phyloP scores from a whole-genome alignment of 2,888 invertebrate species.

The Frankliniella intonsa region DNA sequence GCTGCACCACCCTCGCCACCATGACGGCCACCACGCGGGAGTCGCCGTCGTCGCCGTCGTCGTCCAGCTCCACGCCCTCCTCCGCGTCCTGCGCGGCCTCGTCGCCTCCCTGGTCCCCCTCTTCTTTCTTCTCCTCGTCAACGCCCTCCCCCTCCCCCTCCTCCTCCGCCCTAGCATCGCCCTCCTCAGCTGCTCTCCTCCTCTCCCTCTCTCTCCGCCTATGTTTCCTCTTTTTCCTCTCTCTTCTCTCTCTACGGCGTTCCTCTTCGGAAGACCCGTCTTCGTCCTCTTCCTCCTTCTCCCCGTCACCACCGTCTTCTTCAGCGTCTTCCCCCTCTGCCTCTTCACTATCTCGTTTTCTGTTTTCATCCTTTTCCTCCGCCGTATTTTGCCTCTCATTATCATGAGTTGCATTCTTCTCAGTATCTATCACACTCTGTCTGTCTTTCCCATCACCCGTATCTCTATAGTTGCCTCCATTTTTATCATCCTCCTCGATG shows the following conservation, averaged over 20 bases:
- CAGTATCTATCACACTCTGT: too few relatives aligned
- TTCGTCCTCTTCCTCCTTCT: background rate
- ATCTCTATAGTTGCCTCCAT: too few relatives aligned
- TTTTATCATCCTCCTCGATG: too few relatives aligned
- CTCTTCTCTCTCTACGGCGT: background rate
- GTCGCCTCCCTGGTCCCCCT: background rate
- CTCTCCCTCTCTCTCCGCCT: background rate
- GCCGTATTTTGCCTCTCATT: too few relatives aligned
- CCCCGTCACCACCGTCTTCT: background rate
- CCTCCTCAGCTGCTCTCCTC: background rate
- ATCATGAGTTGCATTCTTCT: too few relatives aligned
- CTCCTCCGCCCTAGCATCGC: background rate
- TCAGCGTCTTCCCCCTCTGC: background rate
- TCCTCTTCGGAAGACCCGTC: background rate
- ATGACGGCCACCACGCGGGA: constrained; percentile 2
- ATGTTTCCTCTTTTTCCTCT: background rate
- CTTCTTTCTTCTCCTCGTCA: background rate
- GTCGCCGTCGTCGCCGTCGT: background rate
- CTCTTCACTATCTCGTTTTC: background rate
- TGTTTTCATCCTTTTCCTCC: background rate
- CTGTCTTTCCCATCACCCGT: too few relatives aligned
- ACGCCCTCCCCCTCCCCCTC: background rate
- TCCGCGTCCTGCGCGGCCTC: background rate
- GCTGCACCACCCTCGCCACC: constrained; percentile 21
- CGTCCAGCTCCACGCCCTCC: background rate